phyloP scores from a whole-genome alignment of 1,140 invertebrate genomes.

The Marisa cornuarietis region DNA sequence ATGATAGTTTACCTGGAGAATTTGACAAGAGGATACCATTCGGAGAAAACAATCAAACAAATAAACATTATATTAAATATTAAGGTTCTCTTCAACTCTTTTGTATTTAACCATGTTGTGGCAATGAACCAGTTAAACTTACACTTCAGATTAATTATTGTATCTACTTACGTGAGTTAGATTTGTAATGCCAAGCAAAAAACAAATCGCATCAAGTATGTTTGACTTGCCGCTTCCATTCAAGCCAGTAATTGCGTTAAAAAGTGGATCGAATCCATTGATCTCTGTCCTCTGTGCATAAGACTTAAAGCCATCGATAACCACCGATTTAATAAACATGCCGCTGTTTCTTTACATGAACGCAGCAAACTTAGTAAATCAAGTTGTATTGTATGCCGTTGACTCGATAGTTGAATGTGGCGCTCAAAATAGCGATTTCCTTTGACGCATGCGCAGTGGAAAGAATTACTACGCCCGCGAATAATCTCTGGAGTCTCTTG shows the following conservation, averaged over 20 bases:
- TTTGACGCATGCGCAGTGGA: too few species aligned
- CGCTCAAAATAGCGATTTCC: too few species aligned
- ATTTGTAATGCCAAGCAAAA: constrained; percentile 96
- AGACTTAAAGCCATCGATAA: constrained; percentile 98
- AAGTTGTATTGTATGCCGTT: too few species aligned
- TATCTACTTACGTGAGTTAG: constrained; percentile 80
- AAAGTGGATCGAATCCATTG: constrained; percentile 92
- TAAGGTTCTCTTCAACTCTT: neutral
- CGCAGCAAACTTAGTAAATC: too few species aligned
- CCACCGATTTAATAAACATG: constrained; percentile 95
- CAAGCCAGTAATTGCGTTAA: constrained; percentile 98
- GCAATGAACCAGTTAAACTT: neutral
- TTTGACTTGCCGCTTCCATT: constrained; percentile 99
- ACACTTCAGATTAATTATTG: neutral
- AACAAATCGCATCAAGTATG: constrained; percentile 97
- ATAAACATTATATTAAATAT: neutral
- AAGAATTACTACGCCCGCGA: too few species aligned
- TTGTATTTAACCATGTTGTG: neutral
- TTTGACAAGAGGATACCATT: too few species aligned
- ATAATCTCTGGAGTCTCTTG: too few species aligned
- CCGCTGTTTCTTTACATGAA: neutral
- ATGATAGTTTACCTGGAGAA: neutral
- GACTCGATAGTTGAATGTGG: too few species aligned
- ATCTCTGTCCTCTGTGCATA: constrained; percentile 94
- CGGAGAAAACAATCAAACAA: too few species aligned